phyloP scores from a whole-genome alignment of 2,797 vertebrate genomes.

The Decapterus maruadsi region DNA sequence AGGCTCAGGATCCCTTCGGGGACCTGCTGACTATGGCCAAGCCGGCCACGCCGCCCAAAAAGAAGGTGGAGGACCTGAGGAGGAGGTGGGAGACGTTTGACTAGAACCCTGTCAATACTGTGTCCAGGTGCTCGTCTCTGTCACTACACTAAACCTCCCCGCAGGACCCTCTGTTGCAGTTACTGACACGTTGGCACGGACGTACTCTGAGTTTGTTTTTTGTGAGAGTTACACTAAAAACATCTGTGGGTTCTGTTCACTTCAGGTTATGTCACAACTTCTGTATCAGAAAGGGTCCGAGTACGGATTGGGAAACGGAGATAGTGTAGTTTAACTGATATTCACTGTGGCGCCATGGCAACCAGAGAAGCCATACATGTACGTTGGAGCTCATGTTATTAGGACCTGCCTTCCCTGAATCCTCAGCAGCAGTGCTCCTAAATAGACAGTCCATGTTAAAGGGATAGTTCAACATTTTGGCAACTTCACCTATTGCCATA shows the following conservation, averaged over 20 bases:
- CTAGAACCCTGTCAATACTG: constrained; percentile 71
- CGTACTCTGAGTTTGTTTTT: background rate
- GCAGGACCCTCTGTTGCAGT: constrained; percentile 45
- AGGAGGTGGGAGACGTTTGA: constrained; percentile 98
- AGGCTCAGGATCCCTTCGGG: constrained; percentile 92
- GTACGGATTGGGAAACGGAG: background rate
- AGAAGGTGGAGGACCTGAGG: constrained; percentile 92
- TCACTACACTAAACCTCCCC: background rate
- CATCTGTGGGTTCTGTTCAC: background rate
- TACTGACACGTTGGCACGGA: constrained; percentile 3
- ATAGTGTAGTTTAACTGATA: background rate
- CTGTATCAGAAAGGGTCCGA: background rate
- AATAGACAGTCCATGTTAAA: background rate
- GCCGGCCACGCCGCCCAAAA: constrained; percentile 85
- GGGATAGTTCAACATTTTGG: too few species aligned
- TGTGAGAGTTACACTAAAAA: background rate
- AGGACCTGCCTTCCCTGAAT: background rate
- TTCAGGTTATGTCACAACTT: background rate
- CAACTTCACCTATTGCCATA: too few species aligned
- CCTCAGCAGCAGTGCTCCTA: background rate
- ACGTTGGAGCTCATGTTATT: too few species aligned
- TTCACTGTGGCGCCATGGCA: background rate
- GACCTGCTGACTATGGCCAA: constrained; percentile 91
- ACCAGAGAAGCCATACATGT: background rate
- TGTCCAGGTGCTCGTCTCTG: constrained; percentile 14